Percentiles rank a stretch among this genome's conserved stretches.
phyloP scores from a whole-genome alignment of 2,113 vertebrate genomes.

The Chelonoidis abingdonii region DNA sequence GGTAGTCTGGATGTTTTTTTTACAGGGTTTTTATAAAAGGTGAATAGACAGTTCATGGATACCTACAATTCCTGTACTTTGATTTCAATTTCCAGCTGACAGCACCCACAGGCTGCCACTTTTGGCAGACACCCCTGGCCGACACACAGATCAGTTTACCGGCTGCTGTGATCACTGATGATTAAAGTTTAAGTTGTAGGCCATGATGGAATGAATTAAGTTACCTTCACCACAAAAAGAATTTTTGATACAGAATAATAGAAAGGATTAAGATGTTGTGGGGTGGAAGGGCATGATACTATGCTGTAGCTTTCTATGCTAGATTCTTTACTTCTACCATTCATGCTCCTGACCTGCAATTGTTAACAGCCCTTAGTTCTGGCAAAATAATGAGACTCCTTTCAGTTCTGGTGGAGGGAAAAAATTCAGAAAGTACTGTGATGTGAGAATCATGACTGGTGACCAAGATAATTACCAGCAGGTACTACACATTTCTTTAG shows the following conservation, averaged over 20 bases:
- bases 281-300: background rate
- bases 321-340: background rate
- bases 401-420: background rate
- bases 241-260: background rate
- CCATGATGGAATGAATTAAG: background rate
- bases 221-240: background rate
- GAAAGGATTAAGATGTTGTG: background rate
- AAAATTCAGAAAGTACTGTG: background rate
- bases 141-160: background rate
- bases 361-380: background rate
- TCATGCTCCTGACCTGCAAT: background rate
- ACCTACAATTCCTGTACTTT: background rate
- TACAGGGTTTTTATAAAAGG: background rate
- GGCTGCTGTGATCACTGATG: background rate
- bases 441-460: background rate
- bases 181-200: background rate
- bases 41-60: background rate
- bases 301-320: background rate
- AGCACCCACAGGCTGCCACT: background rate
- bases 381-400: background rate
- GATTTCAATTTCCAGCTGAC: background rate
- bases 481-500: background rate
- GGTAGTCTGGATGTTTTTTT: background rate
- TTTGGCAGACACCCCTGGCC: background rate
- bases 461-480: background rate